These are phyloP conservation scores for Harmothoe impar DNA, from an alignment of 2,888 invertebrate species.

Conservation along the genomic window DNA sequence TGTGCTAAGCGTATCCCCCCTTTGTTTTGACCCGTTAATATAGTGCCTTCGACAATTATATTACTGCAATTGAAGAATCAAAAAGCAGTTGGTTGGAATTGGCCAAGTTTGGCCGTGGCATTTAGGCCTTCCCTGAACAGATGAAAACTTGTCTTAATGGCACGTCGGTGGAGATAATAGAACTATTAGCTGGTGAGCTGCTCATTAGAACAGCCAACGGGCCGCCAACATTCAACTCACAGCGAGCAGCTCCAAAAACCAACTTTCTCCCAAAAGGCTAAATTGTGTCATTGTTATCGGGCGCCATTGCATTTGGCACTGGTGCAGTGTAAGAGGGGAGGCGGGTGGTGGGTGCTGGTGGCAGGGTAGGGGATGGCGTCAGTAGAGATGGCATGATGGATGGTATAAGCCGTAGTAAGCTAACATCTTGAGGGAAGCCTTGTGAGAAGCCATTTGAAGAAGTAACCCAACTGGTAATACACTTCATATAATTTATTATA, in stretches of 20 bases:
- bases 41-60: neutral
- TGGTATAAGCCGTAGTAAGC: no score
- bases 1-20: neutral
- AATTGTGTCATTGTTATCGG: conserved; percentile 41
- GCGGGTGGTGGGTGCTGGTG: no score
- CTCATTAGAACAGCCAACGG: conserved; percentile 18
- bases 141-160: neutral
- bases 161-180: neutral
- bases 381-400: no score
- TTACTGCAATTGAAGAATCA: conserved; percentile 33
- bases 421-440: no score
- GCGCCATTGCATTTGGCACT: neutral
- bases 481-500: no score
- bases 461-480: no score
- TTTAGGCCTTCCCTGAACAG: conserved; percentile 6
- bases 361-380: no score
- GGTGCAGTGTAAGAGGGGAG: neutral
- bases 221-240: neutral
- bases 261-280: conserved; percentile 31
- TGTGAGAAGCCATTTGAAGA: no score
- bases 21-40: neutral
- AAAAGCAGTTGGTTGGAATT: conserved; percentile 5
- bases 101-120: conserved; percentile 33
- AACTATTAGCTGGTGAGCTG: conserved; percentile 14
- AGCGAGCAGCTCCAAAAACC: neutral